These are phyloP conservation scores for Agapetus fuscipes DNA, from an alignment of 2,888 invertebrate species.

Conservation along the genomic window DNA sequence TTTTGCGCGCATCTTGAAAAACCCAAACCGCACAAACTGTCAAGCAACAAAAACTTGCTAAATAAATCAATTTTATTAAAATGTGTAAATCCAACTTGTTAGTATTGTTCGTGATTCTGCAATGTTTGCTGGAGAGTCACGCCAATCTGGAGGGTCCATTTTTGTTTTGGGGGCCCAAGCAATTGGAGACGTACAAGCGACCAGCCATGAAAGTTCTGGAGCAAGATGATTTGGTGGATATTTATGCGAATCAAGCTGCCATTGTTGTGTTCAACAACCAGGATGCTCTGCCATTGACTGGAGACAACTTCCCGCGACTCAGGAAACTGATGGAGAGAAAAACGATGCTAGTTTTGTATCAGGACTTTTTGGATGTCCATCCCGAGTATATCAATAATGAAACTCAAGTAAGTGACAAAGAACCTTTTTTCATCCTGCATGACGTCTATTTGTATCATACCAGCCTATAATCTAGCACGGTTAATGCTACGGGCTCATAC, in stretches of 20 bases:
- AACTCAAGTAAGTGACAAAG: conserved; percentile 42
- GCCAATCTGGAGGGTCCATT: conserved; percentile 50
- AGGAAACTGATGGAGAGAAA: conserved; percentile 45
- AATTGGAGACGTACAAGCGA: conserved; percentile 37
- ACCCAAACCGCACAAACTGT: too few relatives aligned
- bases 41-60: too few relatives aligned
- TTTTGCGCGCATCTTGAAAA: too few relatives aligned
- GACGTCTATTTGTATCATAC: too few relatives aligned
- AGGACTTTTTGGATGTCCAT: conserved; percentile 47
- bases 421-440: conserved; percentile 1
- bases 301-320: conserved; percentile 45
- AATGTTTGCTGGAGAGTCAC: too few relatives aligned
- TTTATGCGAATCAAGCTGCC: conserved; percentile 48
- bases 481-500: too few relatives aligned
- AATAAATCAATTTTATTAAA: too few relatives aligned
- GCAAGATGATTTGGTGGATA: conserved; percentile 45
- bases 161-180: conserved; percentile 48
- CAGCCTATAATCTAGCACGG: too few relatives aligned
- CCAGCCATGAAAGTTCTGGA: conserved; percentile 44
- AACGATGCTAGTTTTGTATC: conserved; percentile 44
- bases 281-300: conserved; percentile 41
- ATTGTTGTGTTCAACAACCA: conserved; percentile 52
- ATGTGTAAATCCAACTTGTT: too few relatives aligned
- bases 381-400: conserved; percentile 52
- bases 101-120: too few relatives aligned